These are phyloP conservation scores for Coptodon rendalli DNA, from an alignment of 2,113 vertebrate species.

Conservation along the genomic window DNA sequence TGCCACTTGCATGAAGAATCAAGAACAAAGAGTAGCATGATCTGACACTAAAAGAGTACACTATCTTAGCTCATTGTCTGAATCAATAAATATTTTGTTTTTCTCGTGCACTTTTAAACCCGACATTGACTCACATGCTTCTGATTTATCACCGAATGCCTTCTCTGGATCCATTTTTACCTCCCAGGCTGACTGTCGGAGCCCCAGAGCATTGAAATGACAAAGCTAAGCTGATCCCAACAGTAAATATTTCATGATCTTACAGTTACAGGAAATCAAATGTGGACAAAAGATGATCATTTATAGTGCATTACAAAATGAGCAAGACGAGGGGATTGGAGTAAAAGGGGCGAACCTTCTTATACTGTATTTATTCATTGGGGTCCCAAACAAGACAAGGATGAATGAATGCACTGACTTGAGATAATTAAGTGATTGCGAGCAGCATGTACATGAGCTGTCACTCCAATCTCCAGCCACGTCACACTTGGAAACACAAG, in stretches of 20 bases:
- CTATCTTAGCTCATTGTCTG: constrained; percentile 45
- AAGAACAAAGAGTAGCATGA: constrained; percentile 53
- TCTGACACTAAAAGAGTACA: constrained; percentile 51
- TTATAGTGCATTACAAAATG: constrained; percentile 35
- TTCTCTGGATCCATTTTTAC: constrained; percentile 51
- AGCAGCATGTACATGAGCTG: constrained; percentile 78
- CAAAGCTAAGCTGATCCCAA: constrained; percentile 47
- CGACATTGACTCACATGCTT: constrained; percentile 37
- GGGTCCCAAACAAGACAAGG: constrained; percentile 55
- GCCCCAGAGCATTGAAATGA: constrained; percentile 41
- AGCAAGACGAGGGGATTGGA: background rate
- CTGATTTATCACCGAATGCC: constrained; percentile 48
- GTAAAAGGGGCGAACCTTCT: constrained; percentile 5
- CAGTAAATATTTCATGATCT: constrained; percentile 66
- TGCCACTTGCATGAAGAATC: constrained; percentile 56
- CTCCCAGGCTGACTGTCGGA: constrained; percentile 36
- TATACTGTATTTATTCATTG: constrained; percentile 50
- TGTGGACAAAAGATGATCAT: constrained; percentile 47
- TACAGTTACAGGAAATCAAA: constrained; percentile 66
- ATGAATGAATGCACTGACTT: constrained; percentile 79
- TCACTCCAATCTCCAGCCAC: constrained; percentile 74
- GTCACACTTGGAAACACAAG: constrained; percentile 61
- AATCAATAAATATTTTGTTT: constrained; percentile 55
- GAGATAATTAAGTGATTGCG: constrained; percentile 86
- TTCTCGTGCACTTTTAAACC: constrained; percentile 46